Evolutionary conservation across 1,140 invertebrate genomes (phyloP).

Genomic region (Eupristina koningsbergeri): DNA sequence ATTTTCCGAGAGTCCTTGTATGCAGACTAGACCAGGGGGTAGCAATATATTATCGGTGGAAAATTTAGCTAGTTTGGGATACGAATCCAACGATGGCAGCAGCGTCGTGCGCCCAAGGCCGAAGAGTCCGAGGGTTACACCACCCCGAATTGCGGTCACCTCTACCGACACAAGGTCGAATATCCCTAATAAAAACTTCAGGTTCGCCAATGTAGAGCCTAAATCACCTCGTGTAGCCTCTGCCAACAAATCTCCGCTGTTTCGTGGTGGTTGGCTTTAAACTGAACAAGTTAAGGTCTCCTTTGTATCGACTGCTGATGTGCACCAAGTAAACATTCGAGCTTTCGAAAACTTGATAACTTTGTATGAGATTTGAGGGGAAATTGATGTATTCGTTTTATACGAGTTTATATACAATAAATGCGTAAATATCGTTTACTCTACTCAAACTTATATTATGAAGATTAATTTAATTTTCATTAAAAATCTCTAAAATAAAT

Average conservation of each 20-base stretch:
- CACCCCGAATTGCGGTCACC: slow-evolving; percentile 54
- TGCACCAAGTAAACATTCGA: neutral
- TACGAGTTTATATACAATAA: neutral
- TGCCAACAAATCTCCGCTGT: slow-evolving; percentile 51
- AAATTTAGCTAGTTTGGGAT: neutral
- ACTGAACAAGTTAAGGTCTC: neutral
- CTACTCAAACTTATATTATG: too few species aligned
- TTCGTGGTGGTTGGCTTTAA: slow-evolving; percentile 56
- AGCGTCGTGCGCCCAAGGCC: slow-evolving; percentile 54
- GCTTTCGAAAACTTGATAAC: neutral
- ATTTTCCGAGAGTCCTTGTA: neutral
- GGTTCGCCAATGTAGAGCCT: slow-evolving; percentile 51
- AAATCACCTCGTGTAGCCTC: slow-evolving; percentile 53
- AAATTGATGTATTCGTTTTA: neutral
- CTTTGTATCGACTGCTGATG: slow-evolving; percentile 21
- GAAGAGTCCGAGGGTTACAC: slow-evolving; percentile 55
- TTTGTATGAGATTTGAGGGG: neutral
- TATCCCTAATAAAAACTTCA: slow-evolving; percentile 48
- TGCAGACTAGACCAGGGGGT: too few species aligned
- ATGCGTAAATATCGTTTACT: neutral
- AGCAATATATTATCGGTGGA: slow-evolving; percentile 40
- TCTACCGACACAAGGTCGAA: slow-evolving; percentile 44
- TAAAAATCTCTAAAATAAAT: too few species aligned
- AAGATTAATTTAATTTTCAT: too few species aligned
- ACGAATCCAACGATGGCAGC: neutral